phyloP scores from a whole-genome alignment of 2,797 vertebrate species.

The Calcarius lapponicus region DNA sequence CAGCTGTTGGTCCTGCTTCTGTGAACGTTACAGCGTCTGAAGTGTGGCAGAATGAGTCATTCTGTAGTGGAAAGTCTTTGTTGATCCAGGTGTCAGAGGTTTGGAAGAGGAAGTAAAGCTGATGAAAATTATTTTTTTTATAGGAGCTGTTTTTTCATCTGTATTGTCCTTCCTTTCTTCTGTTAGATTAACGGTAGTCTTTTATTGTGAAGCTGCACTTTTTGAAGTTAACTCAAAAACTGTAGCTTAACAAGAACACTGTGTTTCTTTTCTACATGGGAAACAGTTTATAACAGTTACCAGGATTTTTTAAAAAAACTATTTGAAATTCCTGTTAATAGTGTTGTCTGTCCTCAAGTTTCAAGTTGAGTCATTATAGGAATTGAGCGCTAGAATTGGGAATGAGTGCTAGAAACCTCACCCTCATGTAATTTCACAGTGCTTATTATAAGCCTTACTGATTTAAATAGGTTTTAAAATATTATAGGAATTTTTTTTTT shows the following conservation, averaged over 20 bases:
- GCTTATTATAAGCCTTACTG: not conserved
- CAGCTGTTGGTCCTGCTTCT: not conserved
- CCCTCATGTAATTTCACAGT: not conserved
- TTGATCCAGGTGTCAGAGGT: constrained; percentile 20
- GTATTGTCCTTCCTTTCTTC: not conserved
- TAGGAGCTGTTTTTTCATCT: not conserved
- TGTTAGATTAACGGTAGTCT: not conserved
- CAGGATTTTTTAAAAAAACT: not conserved
- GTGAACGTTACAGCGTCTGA: not conserved
- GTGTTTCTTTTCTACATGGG: not conserved
- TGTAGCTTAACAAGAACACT: not conserved
- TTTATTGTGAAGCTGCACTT: not conserved
- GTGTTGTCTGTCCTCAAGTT: not conserved
- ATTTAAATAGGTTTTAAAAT: not conserved
- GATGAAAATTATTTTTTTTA: not conserved
- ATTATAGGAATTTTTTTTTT: not conserved
- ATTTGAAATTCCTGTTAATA: not conserved
- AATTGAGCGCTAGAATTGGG: not conserved
- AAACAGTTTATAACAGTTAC: not conserved
- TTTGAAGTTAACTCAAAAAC: not conserved
- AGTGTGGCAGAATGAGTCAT: not conserved
- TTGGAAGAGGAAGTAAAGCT: constrained; percentile 14
- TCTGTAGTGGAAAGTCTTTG: constrained; percentile 4
- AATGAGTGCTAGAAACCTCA: not conserved
- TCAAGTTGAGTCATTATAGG: not conserved